Conservation (phyloP, 1,140 invertebrate genomes). For the Rhagoletis pomonella region DNA sequence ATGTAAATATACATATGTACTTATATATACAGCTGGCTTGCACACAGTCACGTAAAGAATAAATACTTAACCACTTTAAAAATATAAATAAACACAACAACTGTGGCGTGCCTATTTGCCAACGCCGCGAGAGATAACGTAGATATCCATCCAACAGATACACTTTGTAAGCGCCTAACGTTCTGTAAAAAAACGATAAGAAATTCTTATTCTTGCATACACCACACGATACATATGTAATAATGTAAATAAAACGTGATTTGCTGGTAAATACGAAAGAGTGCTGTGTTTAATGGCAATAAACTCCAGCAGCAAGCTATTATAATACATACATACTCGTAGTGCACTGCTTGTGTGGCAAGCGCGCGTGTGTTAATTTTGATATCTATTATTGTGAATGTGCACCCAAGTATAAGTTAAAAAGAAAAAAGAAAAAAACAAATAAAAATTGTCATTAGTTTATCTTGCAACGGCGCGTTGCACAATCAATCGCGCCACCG, state of each 20-base stretch:
- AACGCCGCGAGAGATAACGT: background rate
- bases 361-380: background rate
- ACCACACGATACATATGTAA: background rate
- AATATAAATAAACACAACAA: slow-evolving; percentile 48
- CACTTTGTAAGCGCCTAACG: background rate
- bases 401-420: background rate
- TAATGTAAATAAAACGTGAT: slow-evolving; percentile 48
- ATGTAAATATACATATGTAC: background rate
- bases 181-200: background rate
- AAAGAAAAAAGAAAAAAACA: background rate
- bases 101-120: slow-evolving; percentile 3
- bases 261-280: slow-evolving; percentile 12
- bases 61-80: background rate
- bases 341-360: background rate
- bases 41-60: slow-evolving; percentile 21
- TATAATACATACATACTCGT: too few species aligned
- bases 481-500: background rate
- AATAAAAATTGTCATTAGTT: background rate
- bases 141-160: background rate
- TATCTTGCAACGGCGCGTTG: slow-evolving; percentile 22
- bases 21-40: background rate
- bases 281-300: background rate
- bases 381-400: background rate
- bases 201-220: background rate
- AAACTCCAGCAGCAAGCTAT: background rate